phyloP scores from a whole-genome alignment of 2,797 vertebrate species.

The Parotocinclus haroldoi region DNA sequence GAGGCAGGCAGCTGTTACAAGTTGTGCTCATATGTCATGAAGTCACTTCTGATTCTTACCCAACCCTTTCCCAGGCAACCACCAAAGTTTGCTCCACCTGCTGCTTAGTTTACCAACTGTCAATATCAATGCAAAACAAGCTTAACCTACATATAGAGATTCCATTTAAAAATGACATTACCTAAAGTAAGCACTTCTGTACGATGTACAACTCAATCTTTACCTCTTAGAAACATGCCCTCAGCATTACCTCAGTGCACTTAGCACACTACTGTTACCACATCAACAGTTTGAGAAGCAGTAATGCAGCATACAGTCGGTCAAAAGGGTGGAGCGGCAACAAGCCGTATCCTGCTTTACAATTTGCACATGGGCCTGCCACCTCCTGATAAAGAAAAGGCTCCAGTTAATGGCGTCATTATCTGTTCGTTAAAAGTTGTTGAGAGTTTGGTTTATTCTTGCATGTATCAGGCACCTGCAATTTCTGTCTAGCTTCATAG shows the following conservation, averaged over 20 bases:
- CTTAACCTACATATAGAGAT: too few relatives aligned
- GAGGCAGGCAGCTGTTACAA: neutral
- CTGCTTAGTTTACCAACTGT: neutral
- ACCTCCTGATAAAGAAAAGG: conserved; percentile 28
- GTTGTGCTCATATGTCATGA: neutral
- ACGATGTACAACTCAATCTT: neutral
- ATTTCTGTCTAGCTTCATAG: conserved; percentile 6
- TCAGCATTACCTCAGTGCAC: neutral
- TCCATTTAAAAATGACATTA: neutral
- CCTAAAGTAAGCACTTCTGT: neutral
- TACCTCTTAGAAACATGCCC: neutral
- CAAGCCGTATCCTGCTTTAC: conserved; percentile 27
- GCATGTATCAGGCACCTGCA: conserved; percentile 12
- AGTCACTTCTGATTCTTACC: neutral
- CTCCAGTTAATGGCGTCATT: conserved; percentile 3
- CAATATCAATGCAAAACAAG: too few relatives aligned
- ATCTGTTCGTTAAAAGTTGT: conserved; percentile 19
- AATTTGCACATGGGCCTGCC: conserved; percentile 5
- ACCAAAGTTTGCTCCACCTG: neutral
- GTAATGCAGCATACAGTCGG: neutral
- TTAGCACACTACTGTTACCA: neutral
- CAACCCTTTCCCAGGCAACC: neutral
- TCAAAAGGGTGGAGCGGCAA: conserved; percentile 10
- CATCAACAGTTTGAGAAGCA: neutral
- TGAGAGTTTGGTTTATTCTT: neutral